Conservation (phyloP, 2,888 invertebrate genomes). For the Perizoma flavofasciatum region DNA sequence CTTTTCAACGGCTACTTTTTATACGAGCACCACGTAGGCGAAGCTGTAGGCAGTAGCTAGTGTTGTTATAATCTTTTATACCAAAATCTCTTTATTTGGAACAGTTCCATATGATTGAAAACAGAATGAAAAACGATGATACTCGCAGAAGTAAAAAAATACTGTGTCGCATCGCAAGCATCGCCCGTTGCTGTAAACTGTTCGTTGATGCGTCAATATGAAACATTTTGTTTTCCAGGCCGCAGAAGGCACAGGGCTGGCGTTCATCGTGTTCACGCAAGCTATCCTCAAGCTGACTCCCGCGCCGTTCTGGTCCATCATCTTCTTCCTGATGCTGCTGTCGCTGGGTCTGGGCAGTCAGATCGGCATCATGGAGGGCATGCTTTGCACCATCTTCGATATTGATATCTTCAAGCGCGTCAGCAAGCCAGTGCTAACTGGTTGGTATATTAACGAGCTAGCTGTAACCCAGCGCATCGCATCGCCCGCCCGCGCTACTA, state of each 20-base stretch:
- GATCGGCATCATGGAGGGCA: conserved; percentile 98
- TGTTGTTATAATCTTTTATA: no score
- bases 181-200: no score
- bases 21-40: no score
- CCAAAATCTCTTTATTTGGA: no score
- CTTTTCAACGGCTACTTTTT: no score
- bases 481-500: no score
- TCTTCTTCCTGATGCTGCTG: conserved; percentile 97
- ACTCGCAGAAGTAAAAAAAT: no score
- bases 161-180: no score
- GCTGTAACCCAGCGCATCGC: no score
- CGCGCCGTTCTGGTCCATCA: conserved; percentile 97
- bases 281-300: conserved; percentile 97
- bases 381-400: conserved; percentile 97
- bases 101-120: no score
- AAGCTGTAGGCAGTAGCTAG: no score
- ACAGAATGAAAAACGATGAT: no score
- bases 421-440: conserved; percentile 94
- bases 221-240: conserved; percentile 83
- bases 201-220: neutral
- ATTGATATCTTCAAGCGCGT: conserved; percentile 95
- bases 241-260: conserved; percentile 97
- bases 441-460: conserved; percentile 63
- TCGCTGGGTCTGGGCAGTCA: conserved; percentile 97
- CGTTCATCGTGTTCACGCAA: conserved; percentile 98